These are phyloP conservation scores for Thalassophryne amazonica DNA, from an alignment of 2,797 vertebrate genomes.

Conservation along the genomic window DNA sequence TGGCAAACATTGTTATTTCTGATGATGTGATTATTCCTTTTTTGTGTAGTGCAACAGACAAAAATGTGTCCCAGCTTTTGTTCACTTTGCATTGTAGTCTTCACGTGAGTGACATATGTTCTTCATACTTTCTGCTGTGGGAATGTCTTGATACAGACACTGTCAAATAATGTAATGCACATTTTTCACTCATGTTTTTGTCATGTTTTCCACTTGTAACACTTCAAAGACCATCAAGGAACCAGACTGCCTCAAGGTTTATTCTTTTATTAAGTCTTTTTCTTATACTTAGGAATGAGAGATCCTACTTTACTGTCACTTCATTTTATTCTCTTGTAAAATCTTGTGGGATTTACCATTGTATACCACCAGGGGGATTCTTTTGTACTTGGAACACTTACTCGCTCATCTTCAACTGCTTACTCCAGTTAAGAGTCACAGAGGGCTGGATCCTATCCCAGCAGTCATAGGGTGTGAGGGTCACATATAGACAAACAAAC, in stretches of 20 bases:
- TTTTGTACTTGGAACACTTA: no score
- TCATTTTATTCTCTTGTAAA: conserved; percentile 51
- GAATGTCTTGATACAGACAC: conserved; percentile 31
- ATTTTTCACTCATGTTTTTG: conserved; percentile 61
- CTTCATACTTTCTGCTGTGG: conserved; percentile 40
- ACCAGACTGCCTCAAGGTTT: conserved; percentile 29
- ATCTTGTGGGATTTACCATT: conserved; percentile 30
- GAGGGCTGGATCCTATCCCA: no score
- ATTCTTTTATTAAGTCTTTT: conserved; percentile 26
- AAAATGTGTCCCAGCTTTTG: conserved; percentile 33
- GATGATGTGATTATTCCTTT: not conserved
- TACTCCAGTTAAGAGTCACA: no score
- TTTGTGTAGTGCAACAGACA: not conserved
- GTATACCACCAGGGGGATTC: no score
- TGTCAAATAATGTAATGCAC: conserved; percentile 56
- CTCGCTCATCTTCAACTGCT: no score
- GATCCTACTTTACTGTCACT: conserved; percentile 45
- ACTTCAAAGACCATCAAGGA: conserved; percentile 47
- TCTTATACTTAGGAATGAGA: conserved; percentile 41
- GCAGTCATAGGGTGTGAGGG: no score
- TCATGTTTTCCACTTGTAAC: conserved; percentile 49
- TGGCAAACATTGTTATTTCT: not conserved
- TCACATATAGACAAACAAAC: no score
- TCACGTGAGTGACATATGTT: conserved; percentile 52
- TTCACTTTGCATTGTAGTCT: conserved; percentile 34